Base-by-base conservation (phyloP, 2,113 vertebrate genomes). In the Stercorarius parasiticus region DNA sequence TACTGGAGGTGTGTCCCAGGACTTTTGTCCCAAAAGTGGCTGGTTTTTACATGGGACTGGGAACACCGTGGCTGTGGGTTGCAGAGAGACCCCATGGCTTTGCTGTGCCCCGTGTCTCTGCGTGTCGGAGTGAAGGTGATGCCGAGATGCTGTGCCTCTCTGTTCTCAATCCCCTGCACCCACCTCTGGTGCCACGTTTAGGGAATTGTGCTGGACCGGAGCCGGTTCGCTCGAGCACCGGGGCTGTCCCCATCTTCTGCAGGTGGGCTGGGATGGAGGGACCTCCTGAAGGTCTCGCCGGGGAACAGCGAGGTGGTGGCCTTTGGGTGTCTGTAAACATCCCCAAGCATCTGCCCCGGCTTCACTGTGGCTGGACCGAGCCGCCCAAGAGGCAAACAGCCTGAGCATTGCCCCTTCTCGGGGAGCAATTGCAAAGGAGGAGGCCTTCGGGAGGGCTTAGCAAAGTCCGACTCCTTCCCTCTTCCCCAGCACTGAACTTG, bases 201-300 rank as follows among this genome's bases (percentile, higher is more conserved):
- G 25, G 0, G 1, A n/a, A 12, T 19, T 32, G 87, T 42, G 61
- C 32, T 0, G 0, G 10, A 3, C 42, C 0, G 0, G 50, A 78
- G 34, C 55, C 1, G 3, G 10, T 36, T 19, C 23, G 26, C 1
- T 1, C 0, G 1, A 5, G 23, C 8, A 3, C 50, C 0, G 1
- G 47, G 55, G 25, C 47, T 9, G 15, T 15, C 56, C 29, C 71
- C 4, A 1, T 38, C 56, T 65, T 30, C 69, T 0, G 0, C 42
- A 3, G 5, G n/a, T 12, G 29, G n/a, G 5, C 2, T 67, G 78
- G 23, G 42, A 4, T 50, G n/a, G 45, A 14, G 38, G 11, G 22
- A 10, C 23, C 22, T 78, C 26, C 9, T 0, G 2, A 30, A 59
- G 52, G 50, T n/a, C 23, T 77, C 3, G 0, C 56, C 13, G 0